Percentiles rank a stretch among this genome's conserved stretches.
Evolutionary conservation across 2,888 invertebrate genomes (phyloP).

Genomic region (Mythimna loreyi): DNA sequence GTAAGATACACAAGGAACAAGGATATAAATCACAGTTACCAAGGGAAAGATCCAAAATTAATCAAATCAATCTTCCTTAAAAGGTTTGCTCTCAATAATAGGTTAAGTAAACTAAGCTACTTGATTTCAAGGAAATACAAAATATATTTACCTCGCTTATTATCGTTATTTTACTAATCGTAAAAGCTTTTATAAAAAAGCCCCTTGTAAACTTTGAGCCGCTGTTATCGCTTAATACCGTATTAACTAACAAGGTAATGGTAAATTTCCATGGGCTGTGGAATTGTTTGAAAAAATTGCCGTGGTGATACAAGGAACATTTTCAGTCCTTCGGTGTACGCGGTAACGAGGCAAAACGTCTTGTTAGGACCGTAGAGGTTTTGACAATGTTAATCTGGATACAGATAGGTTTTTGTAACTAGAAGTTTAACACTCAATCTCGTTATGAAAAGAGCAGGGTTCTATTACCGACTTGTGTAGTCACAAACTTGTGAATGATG

Average conservation of each 20-base stretch:
- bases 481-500: too few relatives aligned
- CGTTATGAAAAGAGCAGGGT: too few relatives aligned
- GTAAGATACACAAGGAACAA: too few relatives aligned
- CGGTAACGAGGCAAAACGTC: too few relatives aligned
- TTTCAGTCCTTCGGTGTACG: too few relatives aligned
- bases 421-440: too few relatives aligned
- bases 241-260: conserved; percentile 61
- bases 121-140: conserved; percentile 19
- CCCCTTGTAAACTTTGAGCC: conserved; percentile 46
- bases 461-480: too few relatives aligned
- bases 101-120: conserved; percentile 12
- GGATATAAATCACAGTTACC: background rate
- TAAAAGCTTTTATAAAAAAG: conserved; percentile 56
- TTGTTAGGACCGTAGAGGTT: too few relatives aligned
- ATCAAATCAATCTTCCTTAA: background rate
- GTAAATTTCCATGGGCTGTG: conserved; percentile 20
- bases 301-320: too few relatives aligned
- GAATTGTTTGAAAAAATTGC: too few relatives aligned
- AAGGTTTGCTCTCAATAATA: conserved; percentile 4
- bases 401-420: too few relatives aligned
- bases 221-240: conserved; percentile 60
- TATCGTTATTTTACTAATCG: conserved; percentile 48
- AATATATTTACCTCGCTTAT: conserved; percentile 28
- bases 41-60: background rate
- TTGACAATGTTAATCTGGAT: too few relatives aligned